Evolutionary conservation across 2,113 vertebrate species (phyloP).

Genomic region (Tragelaphus scriptus): DNA sequence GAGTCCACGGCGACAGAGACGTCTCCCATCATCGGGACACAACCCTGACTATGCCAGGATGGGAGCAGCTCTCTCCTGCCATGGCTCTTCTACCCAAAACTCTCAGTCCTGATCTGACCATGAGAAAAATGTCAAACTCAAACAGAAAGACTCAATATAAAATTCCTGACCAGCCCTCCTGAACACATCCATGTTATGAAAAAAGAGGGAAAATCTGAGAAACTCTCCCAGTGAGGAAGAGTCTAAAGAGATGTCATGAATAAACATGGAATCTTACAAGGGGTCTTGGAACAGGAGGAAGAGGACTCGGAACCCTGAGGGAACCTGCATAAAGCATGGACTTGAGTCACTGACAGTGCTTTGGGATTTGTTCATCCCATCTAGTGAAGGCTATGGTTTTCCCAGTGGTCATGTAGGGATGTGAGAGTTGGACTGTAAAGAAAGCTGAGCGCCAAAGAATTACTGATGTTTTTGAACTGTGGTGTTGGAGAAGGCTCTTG

Average conservation of each 20-base stretch:
- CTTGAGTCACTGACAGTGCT: rapidly evolving
- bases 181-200: neutral
- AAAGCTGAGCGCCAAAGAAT: neutral
- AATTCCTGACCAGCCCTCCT: neutral
- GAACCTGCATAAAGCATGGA: neutral
- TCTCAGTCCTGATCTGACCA: too few relatives aligned
- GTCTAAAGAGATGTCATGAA: rapidly evolving
- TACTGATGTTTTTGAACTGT: neutral
- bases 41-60: rapidly evolving
- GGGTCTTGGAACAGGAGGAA: neutral
- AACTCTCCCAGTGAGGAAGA: neutral
- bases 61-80: rapidly evolving
- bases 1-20: neutral
- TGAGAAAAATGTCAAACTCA: neutral
- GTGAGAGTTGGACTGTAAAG: neutral
- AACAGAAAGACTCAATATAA: rapidly evolving
- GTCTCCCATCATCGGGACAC: rapidly evolving
- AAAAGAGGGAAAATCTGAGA: neutral
- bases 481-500: neutral
- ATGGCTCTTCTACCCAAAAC: rapidly evolving
- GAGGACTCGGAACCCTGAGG: neutral
- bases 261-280: neutral
- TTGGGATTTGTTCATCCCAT: rapidly evolving
- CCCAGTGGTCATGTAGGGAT: neutral
- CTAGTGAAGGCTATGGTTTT: neutral